Base-by-base conservation (phyloP, 2,113 vertebrate genomes). In the Opisthocomus hoazin region DNA sequence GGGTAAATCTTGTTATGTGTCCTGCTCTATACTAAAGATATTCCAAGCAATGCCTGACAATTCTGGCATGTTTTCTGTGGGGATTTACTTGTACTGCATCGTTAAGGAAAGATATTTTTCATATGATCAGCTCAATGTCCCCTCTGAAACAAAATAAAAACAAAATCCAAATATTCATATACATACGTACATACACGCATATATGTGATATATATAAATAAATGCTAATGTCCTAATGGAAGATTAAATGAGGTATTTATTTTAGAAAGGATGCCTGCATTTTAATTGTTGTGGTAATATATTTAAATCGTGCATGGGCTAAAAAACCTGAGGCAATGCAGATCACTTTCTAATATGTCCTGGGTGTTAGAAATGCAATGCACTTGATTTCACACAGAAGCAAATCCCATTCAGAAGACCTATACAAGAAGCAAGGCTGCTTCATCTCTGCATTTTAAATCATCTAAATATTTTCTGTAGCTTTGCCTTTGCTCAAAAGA, bases 21-120 rank as follows among this genome's bases (percentile, higher is more conserved):
- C 95, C 96, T 95, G 66, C 93, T 97, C 93, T 97, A 88, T 53
- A 96, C 94, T 97, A 97, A 97, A 98, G 97, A 97, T 82, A 95
- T 97, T 97, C 94, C 91, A 94, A 94, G 94, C 92, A 83, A 36
- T 76, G 86, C 94, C 87, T 97, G 97, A 97, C 89, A 97, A 95
- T 84, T 61, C 56, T 63, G 87, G 92, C 87, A 76, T 63, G 65
- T 88, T 97, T 95, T 97, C 96, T 97, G 79, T 29, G 13, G 89
- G 74, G 92, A 95, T 95, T 91, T 63, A 45, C 87, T 93, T 93
- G 73, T 90, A 94, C 45, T 39, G 86, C n/a, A 23, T 95, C 64
- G 1, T 97, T 95, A 97, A 94, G 41, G 65, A 93, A 87, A 89
- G 60, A 69, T 90, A 87, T 86, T 92, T 97, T 94, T 93, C 51